These are phyloP conservation scores for Stenolophus ochropezus DNA, from an alignment of 2,888 invertebrate genomes.

Conservation along the genomic window DNA sequence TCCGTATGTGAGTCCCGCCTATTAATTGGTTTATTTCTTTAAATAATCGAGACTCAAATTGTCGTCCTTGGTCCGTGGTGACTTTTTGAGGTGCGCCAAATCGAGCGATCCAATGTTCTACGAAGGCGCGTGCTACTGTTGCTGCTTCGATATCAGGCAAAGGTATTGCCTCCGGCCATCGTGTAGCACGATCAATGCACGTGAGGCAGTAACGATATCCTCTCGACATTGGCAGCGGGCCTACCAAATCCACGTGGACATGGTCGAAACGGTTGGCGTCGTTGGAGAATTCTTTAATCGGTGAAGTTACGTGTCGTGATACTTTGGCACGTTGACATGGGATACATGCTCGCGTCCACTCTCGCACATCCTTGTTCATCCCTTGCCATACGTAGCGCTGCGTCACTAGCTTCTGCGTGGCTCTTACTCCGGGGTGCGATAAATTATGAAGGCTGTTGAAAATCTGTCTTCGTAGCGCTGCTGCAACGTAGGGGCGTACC, in stretches of 20 bases:
- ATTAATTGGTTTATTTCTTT: background rate
- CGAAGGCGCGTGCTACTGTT: too few species aligned
- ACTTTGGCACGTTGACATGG: slow-evolving; percentile 64
- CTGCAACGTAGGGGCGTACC: slow-evolving; percentile 64
- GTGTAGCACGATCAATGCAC: slow-evolving; percentile 64
- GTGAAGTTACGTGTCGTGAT: slow-evolving; percentile 60
- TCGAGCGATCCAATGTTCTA: too few species aligned
- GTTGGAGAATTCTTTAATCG: slow-evolving; percentile 55
- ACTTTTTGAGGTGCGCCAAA: too few species aligned
- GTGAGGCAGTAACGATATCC: slow-evolving; percentile 66
- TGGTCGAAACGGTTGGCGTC: slow-evolving; percentile 65
- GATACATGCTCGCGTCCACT: slow-evolving; percentile 62
- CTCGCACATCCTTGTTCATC: slow-evolving; percentile 62
- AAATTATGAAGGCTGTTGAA: slow-evolving; percentile 63
- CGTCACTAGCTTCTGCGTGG: slow-evolving; percentile 49
- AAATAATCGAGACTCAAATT: too few species aligned
- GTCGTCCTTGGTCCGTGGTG: too few species aligned
- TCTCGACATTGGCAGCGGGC: slow-evolving; percentile 62
- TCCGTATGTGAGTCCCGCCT: slow-evolving; percentile 60
- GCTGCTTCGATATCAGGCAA: background rate
- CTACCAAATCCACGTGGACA: slow-evolving; percentile 65
- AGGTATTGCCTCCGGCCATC: slow-evolving; percentile 65
- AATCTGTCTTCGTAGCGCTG: slow-evolving; percentile 59
- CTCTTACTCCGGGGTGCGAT: slow-evolving; percentile 62
- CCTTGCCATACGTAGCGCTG: slow-evolving; percentile 65